A percentile compares a stretch with the other conserved stretches of the same genome.
phyloP scores from a whole-genome alignment of 1,140 invertebrate genomes.

The Andrena cerasifolii region DNA sequence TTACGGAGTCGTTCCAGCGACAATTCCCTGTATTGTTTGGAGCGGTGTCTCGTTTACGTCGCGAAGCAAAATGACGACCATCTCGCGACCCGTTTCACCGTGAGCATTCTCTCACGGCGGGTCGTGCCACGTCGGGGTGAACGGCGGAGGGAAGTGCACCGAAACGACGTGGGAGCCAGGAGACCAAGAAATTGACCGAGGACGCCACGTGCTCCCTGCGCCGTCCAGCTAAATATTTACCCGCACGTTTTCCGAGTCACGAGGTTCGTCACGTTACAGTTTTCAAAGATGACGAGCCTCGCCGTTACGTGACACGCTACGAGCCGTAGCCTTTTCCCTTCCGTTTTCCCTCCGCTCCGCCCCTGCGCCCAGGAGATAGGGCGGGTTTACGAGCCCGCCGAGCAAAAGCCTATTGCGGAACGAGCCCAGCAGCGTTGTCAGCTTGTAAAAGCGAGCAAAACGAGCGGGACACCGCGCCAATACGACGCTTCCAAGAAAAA shows the following conservation, averaged over 20 bases:
- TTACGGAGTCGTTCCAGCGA: too few species aligned
- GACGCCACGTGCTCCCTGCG: not conserved
- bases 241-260: not conserved
- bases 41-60: too few species aligned
- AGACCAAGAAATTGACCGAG: conserved; percentile 13
- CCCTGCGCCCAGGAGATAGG: not conserved
- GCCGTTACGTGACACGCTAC: conserved; percentile 35
- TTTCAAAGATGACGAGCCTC: conserved; percentile 42
- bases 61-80: too few species aligned
- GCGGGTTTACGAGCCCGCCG: conserved; percentile 22
- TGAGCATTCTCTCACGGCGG: too few species aligned
- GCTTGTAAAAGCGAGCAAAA: conserved; percentile 24
- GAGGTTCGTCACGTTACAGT: conserved; percentile 41
- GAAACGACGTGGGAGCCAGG: not conserved
- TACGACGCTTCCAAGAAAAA: conserved; percentile 58
- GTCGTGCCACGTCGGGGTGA: too few species aligned
- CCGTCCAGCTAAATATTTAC: conserved; percentile 56
- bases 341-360: conserved; percentile 6
- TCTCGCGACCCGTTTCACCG: too few species aligned
- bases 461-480: not conserved
- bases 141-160: not conserved
- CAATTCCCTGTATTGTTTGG: too few species aligned
- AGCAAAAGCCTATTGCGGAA: conserved; percentile 19
- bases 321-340: conserved; percentile 4
- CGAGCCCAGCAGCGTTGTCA: not conserved